Evolutionary conservation across 1,140 invertebrate species (phyloP), one percentile per base, ranked within the genome.

Genomic region (Drosophila baimaii): DNA sequence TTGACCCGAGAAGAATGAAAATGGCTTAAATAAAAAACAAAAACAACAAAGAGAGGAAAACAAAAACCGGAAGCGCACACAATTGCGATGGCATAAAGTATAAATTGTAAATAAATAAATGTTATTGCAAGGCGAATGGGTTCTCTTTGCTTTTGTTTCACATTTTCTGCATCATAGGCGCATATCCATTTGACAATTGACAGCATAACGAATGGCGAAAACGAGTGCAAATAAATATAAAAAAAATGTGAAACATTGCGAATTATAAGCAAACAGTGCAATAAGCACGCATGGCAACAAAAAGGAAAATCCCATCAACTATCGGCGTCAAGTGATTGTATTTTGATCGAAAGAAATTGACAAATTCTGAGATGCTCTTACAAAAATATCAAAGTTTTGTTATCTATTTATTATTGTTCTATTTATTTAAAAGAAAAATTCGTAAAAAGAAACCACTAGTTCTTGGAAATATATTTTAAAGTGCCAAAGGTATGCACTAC

Each of bases 31-130:
- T n/a, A n/a, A n/a, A n/a, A n/a, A n/a, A n/a, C n/a, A n/a, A 33
- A 9, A 15, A 7, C 17, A 8, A 33, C n/a, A 21, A 21, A 13
- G 27, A 55, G 25, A 10, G 17, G 21, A 77, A 44, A 46, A 54
- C 62, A 55, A 74, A 88, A 86, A 61, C 82, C 81, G 81, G 81
- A 84, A 79, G 76, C 76, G 65, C 55, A 41, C 55, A 73, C 56
- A 79, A 55, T 46, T 44, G 37, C 52, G 27, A 46, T 49, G 55
- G 46, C 58, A 76, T 69, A 68, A 71, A 58, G 65, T 33, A 71
- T 70, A 58, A 57, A 70, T 57, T 49, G 68, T 58, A 57, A 71
- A 71, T 71, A 71, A 71, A 71, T 71, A 71, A 57, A 58, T 47
- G 56, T 47, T 58, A 71, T 70, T 57, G 68, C 68, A 58, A 49